These are phyloP conservation scores for Drymodes brunneopygia DNA, from an alignment of 2,113 vertebrate genomes.

Conservation along the genomic window DNA sequence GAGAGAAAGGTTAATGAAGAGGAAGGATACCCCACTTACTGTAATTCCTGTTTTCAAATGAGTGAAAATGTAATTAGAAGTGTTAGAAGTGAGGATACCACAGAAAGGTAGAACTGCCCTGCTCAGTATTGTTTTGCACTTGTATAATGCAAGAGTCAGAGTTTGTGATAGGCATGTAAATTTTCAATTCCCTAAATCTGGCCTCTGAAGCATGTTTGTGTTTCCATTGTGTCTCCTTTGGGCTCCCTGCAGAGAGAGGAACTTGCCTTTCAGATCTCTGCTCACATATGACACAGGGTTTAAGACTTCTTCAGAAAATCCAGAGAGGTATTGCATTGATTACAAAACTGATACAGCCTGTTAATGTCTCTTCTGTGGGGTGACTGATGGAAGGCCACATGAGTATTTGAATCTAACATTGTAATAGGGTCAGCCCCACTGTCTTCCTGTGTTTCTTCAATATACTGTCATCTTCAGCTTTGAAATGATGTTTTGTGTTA, in stretches of 20 bases:
- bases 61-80: background rate
- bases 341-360: background rate
- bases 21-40: background rate
- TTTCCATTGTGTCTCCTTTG: background rate
- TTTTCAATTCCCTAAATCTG: background rate
- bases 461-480: background rate
- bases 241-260: background rate
- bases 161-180: background rate
- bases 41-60: background rate
- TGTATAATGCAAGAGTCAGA: background rate
- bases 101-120: background rate
- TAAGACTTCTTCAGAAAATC: background rate
- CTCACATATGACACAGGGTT: accelerated
- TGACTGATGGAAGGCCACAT: background rate
- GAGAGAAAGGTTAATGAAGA: background rate
- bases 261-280: background rate
- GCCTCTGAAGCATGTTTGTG: background rate
- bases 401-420: background rate
- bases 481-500: background rate
- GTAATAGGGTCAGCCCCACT: background rate
- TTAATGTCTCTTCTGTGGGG: background rate
- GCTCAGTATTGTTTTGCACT: background rate
- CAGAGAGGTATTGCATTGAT: background rate
- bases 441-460: background rate
- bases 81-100: background rate